Base-by-base conservation (phyloP, 2,888 invertebrate species). In the Gisinianus flammeolus region DNA sequence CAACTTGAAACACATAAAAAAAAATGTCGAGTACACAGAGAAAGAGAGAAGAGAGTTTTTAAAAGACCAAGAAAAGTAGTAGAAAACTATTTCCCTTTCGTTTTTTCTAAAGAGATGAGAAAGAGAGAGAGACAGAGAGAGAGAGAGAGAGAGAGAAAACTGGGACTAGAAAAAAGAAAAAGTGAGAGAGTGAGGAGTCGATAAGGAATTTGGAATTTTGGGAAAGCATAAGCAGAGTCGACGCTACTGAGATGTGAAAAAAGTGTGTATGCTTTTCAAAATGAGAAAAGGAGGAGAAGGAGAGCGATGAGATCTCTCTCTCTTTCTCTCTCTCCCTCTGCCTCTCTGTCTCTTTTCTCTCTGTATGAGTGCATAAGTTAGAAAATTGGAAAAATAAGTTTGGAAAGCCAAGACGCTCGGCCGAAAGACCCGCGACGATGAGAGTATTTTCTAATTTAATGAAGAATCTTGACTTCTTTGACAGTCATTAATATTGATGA, bases 361-460 rank as follows among this genome's bases (percentile, higher is more conserved):
- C n/a, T n/a, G 52, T 44, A 44, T 8, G 16, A 44, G 52, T 44
- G 52, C 16, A 68, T 44, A 44, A 68, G 44, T 68, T 35, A 44
- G 68, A 68, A 68, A 68, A 68, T 68, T 68, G 68, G 44, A 68
- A 68, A 68, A 68, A 68, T 44, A 68, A 68, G 33, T 67, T 67
- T 67, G 33, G 30, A 64, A 62, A 26, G 64, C 26, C 16, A 26
- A 64, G 64, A 64, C 56, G 5, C n/a, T 6, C 52, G 28, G 28
- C 26, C 19, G 4, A 22, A 44, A n/a, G n/a, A 30, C 8, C 16
- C 22, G 16, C 10, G 44, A 67, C 1, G 35, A 44, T 44, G 68
- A 68, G 68, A 68, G 68, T 68, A 68, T 68, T 68, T 68, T 68
- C 68, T 68, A 68, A 68, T 68, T 68, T 68, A 68, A 68, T 68